Evolutionary conservation across 2,797 vertebrate genomes (phyloP), one percentile per base, ranked within the genome.

Genomic region (Gymnodraco acuticeps): DNA sequence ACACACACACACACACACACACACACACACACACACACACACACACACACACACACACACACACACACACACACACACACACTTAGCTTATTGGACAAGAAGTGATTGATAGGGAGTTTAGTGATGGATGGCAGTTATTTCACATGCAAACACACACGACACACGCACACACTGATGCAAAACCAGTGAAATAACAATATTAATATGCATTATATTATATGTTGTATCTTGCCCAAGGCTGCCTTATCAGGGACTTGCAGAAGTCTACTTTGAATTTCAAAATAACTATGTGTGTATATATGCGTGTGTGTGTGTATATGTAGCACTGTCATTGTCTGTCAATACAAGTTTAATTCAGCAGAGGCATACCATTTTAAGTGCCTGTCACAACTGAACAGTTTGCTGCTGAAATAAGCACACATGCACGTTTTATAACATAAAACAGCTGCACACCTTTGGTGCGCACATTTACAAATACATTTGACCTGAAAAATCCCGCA

Each of bases 221-320:
- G 50, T 83, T 74, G 66, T 72, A 88, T 89, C 69, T 86, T 77
- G 80, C 83, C 77, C 54, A 27, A 52, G 72, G 87, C 88, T 78
- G 76, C 63, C 83, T 93, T 92, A 94, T 94, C 93, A 82, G 82
- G 42, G 60, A 58, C 64, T 72, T 70, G 80, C 92, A 93, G 89
- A 78, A 88, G 87, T 81, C 77, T 84, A 61, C 80, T 91, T 91
- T 92, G 86, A 93, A 88, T 89, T 92, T 89, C 78, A 92, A 88
- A 89, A 84, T 82, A 78, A 88, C 77, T 72, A 72, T 61, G 75
- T 80, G n/a, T 78, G 23, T 66, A 63, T 62, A n/a, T 41, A 43
- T 41, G 59, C 10, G n/a, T 54, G 27, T 60, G 19, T 43, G 51
- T 55, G 46, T 48, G 55, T 62, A 46, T 13, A 42, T 65, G 38